Conservation (phyloP, 1,140 invertebrate genomes). For the Condylostylus longicornis region DNA sequence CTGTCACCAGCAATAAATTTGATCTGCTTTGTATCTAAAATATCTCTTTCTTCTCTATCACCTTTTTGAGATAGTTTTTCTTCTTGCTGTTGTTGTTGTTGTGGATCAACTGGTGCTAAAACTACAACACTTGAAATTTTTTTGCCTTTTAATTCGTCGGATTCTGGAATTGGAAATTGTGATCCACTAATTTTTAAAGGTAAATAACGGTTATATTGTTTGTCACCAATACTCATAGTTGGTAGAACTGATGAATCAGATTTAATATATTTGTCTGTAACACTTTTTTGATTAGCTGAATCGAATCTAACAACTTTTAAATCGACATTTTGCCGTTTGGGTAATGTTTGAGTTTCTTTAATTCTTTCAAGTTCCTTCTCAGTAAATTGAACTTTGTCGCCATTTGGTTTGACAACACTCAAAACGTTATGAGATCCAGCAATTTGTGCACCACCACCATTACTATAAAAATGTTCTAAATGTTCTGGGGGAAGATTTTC, state of each 20-base stretch:
- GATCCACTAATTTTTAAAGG: slow-evolving; percentile 67
- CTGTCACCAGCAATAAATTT: slow-evolving; percentile 50
- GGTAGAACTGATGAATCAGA: slow-evolving; percentile 56
- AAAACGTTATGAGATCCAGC: slow-evolving; percentile 52
- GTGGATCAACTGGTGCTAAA: slow-evolving; percentile 52
- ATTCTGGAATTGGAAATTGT: slow-evolving; percentile 67
- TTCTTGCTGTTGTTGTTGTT: slow-evolving; percentile 33
- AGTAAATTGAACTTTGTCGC: slow-evolving; percentile 35
- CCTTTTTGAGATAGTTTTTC: slow-evolving; percentile 34
- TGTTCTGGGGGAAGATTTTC: slow-evolving; percentile 74
- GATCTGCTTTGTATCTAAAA: slow-evolving; percentile 38
- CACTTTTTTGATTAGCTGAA: slow-evolving; percentile 52
- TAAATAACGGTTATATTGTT: slow-evolving; percentile 64
- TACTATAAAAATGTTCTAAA: slow-evolving; percentile 64
- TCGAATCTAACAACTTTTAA: slow-evolving; percentile 73
- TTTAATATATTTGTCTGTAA: slow-evolving; percentile 55
- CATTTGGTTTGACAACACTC: slow-evolving; percentile 43
- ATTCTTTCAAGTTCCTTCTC: slow-evolving; percentile 36
- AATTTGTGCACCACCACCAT: slow-evolving; percentile 52
- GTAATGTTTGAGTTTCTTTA: slow-evolving; percentile 29
- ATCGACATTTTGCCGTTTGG: slow-evolving; percentile 46
- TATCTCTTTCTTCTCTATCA: slow-evolving; percentile 20
- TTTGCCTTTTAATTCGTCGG: slow-evolving; percentile 51
- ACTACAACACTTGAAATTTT: slow-evolving; percentile 68
- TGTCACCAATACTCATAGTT: slow-evolving; percentile 53